Evolutionary conservation across 2,113 vertebrate genomes (phyloP), one percentile per base, ranked within the genome.

Genomic region (Saccopteryx bilineata): DNA sequence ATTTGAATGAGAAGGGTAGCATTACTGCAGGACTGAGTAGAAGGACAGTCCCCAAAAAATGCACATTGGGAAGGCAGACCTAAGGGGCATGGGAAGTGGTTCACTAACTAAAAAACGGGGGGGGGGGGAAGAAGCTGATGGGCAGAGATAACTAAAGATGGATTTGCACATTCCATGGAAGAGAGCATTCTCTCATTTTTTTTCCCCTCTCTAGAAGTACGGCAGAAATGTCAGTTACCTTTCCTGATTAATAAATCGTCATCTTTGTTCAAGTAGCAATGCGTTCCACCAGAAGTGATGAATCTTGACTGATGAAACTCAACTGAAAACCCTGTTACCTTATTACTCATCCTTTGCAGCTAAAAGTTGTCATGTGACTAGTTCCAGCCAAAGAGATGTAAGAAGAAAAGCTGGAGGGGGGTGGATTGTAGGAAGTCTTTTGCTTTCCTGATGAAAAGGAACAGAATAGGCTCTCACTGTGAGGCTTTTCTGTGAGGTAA

Each of bases 91-190:
- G 21, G 60, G 61, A 91, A 87, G 17, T 61, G 23, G 56, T 48
- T 86, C 52, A 65, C 28, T 85, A 33, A 24, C 28, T 85, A 46
- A 90, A 61, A 92, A 39, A 52, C 39, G 28, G 11, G 31, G 83
- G 63, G 7, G 28, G 11, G 31, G 83, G 63, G 7, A 11, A 60
- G 31, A 83, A 72, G 17, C 31, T 61, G 23, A 74, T 4, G 33
- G 56, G 31, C 52, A 66, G 79, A 61, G 26, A 68, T 31, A 89
- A 88, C 56, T 56, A 79, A 89, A 94, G 65, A 84, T 78, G 31
- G 63, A 61, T 52, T 88, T 93, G 13, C 24, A 60, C 39, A 39
- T 39, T 39, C 39, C 39, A 33, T 54, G 17, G 69, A 75, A 63
- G 94, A 91, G 56, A 87, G 31, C 24, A 26, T 11, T 82, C 19